Base-by-base conservation (phyloP, 2,888 invertebrate genomes). In the Sympetrum striolatum region DNA sequence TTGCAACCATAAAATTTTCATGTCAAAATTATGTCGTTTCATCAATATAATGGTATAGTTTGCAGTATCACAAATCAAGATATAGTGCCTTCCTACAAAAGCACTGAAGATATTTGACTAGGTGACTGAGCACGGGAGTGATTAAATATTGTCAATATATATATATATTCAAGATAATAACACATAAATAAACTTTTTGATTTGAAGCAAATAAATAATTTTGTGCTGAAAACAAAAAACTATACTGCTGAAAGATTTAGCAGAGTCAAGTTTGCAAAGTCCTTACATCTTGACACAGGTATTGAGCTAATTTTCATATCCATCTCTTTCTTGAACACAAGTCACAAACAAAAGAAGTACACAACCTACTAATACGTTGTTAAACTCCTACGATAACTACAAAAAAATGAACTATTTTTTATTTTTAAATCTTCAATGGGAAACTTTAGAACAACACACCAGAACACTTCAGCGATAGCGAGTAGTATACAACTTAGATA, bases 81-180 rank as follows among this genome's bases (percentile, higher is more conserved):
- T 86, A 86, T 37, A 64, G 39, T 35, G 58, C 58, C 37, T 60
- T 86, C 53, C 58, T 60, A 86, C 58, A 35, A 86, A 58, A 86
- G 73, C 60, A 60, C n/a, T n/a, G 22, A 86, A n/a, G 60, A 60
- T 53, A 60, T 86, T 86, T 86, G 86, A 86, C 86, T 86, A 86
- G 86, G 86, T 86, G 39, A 86, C 10, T 86, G 58, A 60, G 37
- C 37, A 58, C 37, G 35, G 73, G 73, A 86, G 86, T 64, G 86
- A 8, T 37, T 60, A 31, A 37, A 82, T 58, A 35, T 60, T 31
- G 60, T n/a, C 60, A 86, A 73, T 37, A 86, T 60, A 86, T 37
- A 86, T 60, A 86, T 58, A 60, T 35, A 37, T n/a, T 25, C 82
- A 60, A 73, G 22, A n/a, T 39, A 39, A 60, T 64, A 37, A 35